Base-by-base conservation (phyloP, 2,113 vertebrate species). In the Progne subis region DNA sequence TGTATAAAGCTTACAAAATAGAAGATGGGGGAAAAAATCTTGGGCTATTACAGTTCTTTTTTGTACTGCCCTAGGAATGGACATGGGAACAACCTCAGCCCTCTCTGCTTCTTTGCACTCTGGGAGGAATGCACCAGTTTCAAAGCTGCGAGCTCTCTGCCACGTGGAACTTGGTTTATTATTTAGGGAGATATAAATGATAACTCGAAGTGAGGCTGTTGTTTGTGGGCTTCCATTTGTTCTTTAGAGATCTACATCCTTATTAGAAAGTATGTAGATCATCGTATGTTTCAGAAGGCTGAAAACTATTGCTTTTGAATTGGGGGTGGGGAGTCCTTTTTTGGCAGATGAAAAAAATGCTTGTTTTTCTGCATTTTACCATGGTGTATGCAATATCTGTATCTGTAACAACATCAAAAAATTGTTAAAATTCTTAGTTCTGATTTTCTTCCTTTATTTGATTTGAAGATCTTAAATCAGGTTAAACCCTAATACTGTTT, bases 141-240 rank as follows among this genome's bases (percentile, higher is more conserved):
- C 0, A 1, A 14, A 14, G 12, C n/a, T 61, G 49, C 39, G 47
- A 43, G 55, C 28, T 59, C 26, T 89, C 46, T 25, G 50, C 50
- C 2, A 1, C 0, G 0, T 63, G n/a, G 52, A 91, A 57, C 31
- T 77, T 2, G 6, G 6, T 10, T 56, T 71, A 18, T 52, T 8
- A 8, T 53, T 80, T 46, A 41, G 55, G 53, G 21, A 88, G 19
- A 80, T 81, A 1, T 68, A 31, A 34, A 59, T 34, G 31, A 18
- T 34, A 79, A 64, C 13, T 59, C 2, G 37, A 34, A 60, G 31
- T 16, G 44, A 87, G 65, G 44, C 50, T n/a, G 12, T 53, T 80
- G 28, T 59, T 46, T 86, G 1, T 56, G 46, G 68, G 55, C 6
- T 95, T 80, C 14, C 7, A 5, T 77, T 86, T 63, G 32, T 20